Percentiles rank a stretch among this genome's conserved stretches.
Conservation (phyloP, 2,113 vertebrate genomes). For the Excalfactoria chinensis region DNA sequence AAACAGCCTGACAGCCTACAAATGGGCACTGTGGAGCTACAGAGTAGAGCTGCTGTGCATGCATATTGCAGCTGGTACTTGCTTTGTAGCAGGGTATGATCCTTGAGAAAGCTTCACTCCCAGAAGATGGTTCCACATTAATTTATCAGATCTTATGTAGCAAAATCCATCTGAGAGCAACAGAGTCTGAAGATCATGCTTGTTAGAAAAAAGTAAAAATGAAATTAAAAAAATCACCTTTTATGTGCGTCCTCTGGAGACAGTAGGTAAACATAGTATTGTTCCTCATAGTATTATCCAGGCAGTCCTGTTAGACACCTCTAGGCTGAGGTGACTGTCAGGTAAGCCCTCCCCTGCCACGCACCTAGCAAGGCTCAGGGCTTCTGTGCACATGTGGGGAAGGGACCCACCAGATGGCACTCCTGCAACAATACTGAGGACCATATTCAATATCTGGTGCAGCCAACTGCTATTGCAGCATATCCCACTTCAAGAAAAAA, state of each 20-base stretch:
- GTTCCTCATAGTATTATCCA: neutral
- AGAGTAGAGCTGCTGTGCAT: neutral
- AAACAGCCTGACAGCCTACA: neutral
- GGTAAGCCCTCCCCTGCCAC: too few relatives aligned
- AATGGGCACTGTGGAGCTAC: neutral
- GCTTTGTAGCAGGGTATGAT: neutral
- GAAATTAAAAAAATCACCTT: neutral
- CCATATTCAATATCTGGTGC: neutral
- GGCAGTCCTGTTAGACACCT: neutral
- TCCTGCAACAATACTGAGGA: neutral
- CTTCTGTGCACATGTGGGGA: neutral
- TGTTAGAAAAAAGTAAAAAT: neutral
- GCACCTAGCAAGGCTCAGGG: neutral
- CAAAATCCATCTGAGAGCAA: neutral
- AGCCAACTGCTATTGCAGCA: neutral
- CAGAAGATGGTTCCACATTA: neutral
- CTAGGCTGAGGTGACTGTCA: neutral
- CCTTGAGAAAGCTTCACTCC: neutral
- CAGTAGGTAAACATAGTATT: neutral
- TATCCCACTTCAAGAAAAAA: too few relatives aligned
- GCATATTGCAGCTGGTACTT: neutral
- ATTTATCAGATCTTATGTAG: neutral
- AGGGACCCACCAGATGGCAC: neutral
- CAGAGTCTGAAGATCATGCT: neutral
- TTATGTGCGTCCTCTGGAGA: neutral